phyloP scores from a whole-genome alignment of 2,797 vertebrate species.

The Eupleurogrammus muticus region DNA sequence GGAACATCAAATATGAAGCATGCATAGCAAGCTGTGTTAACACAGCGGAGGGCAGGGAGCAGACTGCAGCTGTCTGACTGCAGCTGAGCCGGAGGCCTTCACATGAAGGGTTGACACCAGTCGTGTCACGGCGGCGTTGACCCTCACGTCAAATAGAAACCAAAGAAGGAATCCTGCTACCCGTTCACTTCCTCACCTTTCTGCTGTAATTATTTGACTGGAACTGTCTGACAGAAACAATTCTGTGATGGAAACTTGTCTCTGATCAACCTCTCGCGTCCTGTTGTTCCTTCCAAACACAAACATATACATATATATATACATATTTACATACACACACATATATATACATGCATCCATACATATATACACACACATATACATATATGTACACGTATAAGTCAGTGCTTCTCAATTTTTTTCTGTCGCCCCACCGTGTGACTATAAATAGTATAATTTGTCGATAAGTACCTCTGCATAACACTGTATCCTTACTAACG shows the following conservation, averaged over 20 bases:
- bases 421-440: too few species aligned
- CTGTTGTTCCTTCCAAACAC: conserved; percentile 24
- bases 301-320: too few species aligned
- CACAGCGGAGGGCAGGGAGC: conserved; percentile 13
- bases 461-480: too few species aligned
- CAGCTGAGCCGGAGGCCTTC: conserved; percentile 13
- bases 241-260: conserved; percentile 16
- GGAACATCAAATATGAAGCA: conserved; percentile 14
- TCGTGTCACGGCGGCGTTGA: conserved; percentile 1
- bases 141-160: not conserved
- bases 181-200: not conserved
- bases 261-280: conserved; percentile 17
- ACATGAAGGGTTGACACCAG: conserved; percentile 1
- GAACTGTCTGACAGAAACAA: conserved; percentile 36
- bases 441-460: too few species aligned
- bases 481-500: too few species aligned
- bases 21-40: conserved; percentile 19
- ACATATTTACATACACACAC: too few species aligned
- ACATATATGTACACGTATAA: too few species aligned
- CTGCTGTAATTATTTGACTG: conserved; percentile 2
- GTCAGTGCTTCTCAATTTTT: too few species aligned
- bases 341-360: too few species aligned
- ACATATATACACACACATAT: too few species aligned
- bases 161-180: not conserved
- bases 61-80: conserved; percentile 15